Conservation (phyloP, 2,113 vertebrate species). For the Mus musculus region DNA sequence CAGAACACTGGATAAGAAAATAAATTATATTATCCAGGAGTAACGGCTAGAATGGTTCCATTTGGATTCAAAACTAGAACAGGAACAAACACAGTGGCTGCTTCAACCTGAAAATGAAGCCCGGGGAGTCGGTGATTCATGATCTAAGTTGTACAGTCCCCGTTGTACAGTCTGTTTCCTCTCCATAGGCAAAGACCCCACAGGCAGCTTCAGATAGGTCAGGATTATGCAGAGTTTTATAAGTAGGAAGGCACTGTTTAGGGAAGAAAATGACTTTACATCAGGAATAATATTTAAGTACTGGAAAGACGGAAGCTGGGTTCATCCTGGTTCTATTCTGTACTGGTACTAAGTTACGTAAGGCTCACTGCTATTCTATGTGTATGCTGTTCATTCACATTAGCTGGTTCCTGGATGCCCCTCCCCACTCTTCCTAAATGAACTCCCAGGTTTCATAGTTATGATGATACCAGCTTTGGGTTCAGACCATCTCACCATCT, state of each 20-base stretch:
- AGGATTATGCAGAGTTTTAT: background rate
- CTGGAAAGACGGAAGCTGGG: background rate
- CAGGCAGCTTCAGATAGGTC: background rate
- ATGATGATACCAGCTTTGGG: background rate
- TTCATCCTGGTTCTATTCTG: background rate
- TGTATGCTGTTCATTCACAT: background rate
- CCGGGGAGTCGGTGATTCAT: background rate
- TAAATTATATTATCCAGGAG: background rate
- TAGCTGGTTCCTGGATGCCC: background rate
- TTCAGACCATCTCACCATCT: background rate
- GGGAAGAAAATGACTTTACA: background rate
- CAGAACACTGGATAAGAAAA: background rate
- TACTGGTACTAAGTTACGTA: background rate
- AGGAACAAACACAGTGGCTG: background rate
- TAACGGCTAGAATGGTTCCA: background rate
- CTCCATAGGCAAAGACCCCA: constrained; percentile 4
- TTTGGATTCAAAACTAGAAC: background rate
- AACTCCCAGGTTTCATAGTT: background rate
- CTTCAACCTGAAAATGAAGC: background rate
- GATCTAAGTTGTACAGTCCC: background rate
- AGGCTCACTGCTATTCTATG: background rate
- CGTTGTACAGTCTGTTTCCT: background rate
- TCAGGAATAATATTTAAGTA: background rate
- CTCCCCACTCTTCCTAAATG: background rate
- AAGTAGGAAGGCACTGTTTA: background rate